phyloP scores from a whole-genome alignment of 2,113 vertebrate genomes.

The Vidua chalybeata region DNA sequence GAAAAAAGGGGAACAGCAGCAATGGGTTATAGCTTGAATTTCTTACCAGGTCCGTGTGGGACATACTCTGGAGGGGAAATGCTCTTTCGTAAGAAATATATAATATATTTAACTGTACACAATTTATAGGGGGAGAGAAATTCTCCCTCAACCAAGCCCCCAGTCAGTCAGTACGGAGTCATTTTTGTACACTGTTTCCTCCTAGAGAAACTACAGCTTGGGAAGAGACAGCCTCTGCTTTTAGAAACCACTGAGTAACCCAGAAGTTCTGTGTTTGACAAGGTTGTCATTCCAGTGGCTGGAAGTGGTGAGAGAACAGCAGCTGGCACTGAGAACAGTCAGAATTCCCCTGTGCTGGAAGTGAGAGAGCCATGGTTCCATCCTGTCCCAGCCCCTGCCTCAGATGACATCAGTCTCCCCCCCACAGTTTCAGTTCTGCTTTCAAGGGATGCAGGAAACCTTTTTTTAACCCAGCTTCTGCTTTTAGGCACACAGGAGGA shows the following conservation, averaged over 20 bases:
- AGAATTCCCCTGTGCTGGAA: neutral
- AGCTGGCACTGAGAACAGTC: neutral
- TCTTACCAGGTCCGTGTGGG: conserved; percentile 38
- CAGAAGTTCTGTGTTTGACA: neutral
- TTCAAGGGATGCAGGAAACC: neutral
- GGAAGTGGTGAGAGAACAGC: neutral
- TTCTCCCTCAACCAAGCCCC: conserved; percentile 47
- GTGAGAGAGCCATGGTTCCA: neutral
- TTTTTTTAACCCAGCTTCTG: conserved; percentile 23
- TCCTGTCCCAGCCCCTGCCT: neutral
- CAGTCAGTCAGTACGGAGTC: neutral
- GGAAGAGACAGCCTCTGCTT: conserved; percentile 43
- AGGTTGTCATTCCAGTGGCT: neutral
- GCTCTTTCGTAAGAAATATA: conserved; percentile 74
- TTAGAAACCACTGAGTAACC: conserved; percentile 3
- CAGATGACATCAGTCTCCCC: neutral
- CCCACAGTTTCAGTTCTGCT: conserved; percentile 15
- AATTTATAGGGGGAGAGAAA: conserved; percentile 69
- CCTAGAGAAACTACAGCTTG: conserved; percentile 50
- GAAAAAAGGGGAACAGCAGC: conserved; percentile 66
- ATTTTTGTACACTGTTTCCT: conserved; percentile 49
- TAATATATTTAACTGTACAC: conserved; percentile 74
- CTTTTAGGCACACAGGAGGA: neutral
- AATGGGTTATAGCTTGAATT: conserved; percentile 52
- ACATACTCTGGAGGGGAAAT: conserved; percentile 54